Evolutionary conservation across 2,888 invertebrate species (phyloP).

Genomic region (Malthinus seriepunctatus): DNA sequence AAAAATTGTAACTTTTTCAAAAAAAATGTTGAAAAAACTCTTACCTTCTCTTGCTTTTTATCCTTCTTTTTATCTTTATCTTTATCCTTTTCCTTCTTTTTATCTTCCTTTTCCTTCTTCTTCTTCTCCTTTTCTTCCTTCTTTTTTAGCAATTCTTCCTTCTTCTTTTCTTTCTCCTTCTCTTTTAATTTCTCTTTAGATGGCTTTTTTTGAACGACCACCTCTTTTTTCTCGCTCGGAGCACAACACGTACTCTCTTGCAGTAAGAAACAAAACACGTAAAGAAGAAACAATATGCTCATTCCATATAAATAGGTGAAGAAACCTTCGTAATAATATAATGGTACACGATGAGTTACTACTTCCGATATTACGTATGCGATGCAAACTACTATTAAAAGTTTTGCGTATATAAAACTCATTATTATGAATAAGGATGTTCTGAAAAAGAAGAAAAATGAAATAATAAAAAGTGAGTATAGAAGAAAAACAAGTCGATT

Average conservation of each 20-base stretch:
- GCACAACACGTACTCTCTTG: conserved; percentile 89
- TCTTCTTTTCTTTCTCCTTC: conserved; percentile 59
- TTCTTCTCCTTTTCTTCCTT: conserved; percentile 63
- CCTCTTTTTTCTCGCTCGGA: conserved; percentile 61
- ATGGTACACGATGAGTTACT: conserved; percentile 88
- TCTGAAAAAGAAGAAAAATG: conserved; percentile 61
- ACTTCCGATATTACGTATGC: conserved; percentile 95
- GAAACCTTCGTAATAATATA: conserved; percentile 93
- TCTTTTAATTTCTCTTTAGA: conserved; percentile 53
- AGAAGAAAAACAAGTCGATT: not conserved
- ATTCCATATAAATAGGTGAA: conserved; percentile 93
- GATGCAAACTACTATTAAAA: conserved; percentile 90
- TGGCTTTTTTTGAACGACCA: conserved; percentile 53
- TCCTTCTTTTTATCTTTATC: conserved; percentile 48
- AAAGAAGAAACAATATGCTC: conserved; percentile 90
- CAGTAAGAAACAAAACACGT: conserved; percentile 92
- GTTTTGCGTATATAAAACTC: conserved; percentile 95
- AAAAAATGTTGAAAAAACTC: conserved; percentile 15
- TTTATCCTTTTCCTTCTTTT: conserved; percentile 64
- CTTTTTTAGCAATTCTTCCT: conserved; percentile 58
- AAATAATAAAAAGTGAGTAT: not conserved
- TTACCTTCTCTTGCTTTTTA: conserved; percentile 59
- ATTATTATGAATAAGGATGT: conserved; percentile 93
- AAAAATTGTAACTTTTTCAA: conserved; percentile 12
- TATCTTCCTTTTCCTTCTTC: conserved; percentile 65